Base-by-base conservation (phyloP, 2,113 vertebrate species). In the Galemys pyrenaicus region DNA sequence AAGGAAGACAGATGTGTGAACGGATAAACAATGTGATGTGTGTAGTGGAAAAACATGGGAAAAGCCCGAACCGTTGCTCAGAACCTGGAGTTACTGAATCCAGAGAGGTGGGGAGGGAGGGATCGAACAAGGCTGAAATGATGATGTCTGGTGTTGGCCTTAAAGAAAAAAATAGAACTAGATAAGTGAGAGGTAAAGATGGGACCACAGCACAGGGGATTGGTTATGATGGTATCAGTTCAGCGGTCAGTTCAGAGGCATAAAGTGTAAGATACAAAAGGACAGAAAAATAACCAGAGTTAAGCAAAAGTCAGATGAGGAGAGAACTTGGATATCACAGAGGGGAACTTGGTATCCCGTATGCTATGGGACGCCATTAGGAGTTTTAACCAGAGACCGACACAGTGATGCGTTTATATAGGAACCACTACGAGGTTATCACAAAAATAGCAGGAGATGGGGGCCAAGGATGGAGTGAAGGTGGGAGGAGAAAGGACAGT, bases 321-420 rank as follows among this genome's bases (percentile, higher is more conserved):
- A 26, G 2, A 37, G 1, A 6, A 26, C n/a, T 19, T 12, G 9
- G 19, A 24, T 6, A 58, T 9, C 35, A 58, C 35, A 62, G 24
- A 0, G 6, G 35, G 20, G 5, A 2, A 6, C 19, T 30, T n/a
- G 20, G 16, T n/a, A 54, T 24, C 39, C 24, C 12, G 12, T 15
- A 30, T 3, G 37, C 37, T 67, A 7, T 5, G 7, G 28, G 17
- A 86, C 68, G 64, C 39, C 80, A 82, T n/a, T 3, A 0, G 7
- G 65, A 54, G 46, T n/a, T 94, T 46, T 32, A 70, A 19, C 39
- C 7, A 30, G 22, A 39, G 46, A 1, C 3, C 15, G 49, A 35
- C 6, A 65, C 5, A 0, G 32, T 17, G 30, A 19, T 15, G 24
- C n/a, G 51, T 46, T 44, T 30, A 6, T 8, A 46, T 37, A 46